Evolutionary conservation across 2,797 vertebrate species (phyloP), one percentile per base, ranked within the genome.

Genomic region (Sebastes baramenuke): DNA sequence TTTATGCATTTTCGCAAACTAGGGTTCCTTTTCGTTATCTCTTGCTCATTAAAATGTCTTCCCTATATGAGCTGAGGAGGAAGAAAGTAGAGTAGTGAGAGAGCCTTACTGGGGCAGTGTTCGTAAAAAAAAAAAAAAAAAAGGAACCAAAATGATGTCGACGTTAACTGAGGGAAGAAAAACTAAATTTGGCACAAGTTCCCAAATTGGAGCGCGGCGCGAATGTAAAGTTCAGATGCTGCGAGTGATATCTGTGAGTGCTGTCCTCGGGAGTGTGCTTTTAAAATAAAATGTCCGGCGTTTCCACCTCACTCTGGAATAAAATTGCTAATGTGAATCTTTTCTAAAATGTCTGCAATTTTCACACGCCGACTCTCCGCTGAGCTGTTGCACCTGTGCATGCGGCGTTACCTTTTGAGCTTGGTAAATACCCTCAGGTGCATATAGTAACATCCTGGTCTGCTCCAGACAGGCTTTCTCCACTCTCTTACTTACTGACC

Each of bases 361-460:
- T 86, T 59, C 59, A 20, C 59, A 46, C 24, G 24, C 27, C 24
- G 77, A 75, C 75, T 79, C 54, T n/a, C 3, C 32, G 76, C 82
- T 86, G 87, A 92, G 82, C 87, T 71, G 13, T 52, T 66, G 83
- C 94, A 94, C 92, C 91, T 94, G 92, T 87, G 83, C 76, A 65
- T 82, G 76, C 10, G 67, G 86, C 61, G 83, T 87, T 93, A 86
- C 89, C 89, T 91, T 49, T 72, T 87, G 77, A 87, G 91, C 73
- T 87, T 18, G 2, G 79, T 93, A 90, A 93, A 93, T 83, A 92
- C 87, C 85, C 87, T 85, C 85, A 84, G 86, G 87, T 93, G 92
- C 79, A 90, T 87, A 84, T 9, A 61, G 82, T 30, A 86, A 89
- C 85, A 88, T 87, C 71, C 85, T 24, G 72, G 74, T 58, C 75